These are phyloP conservation scores for Phlogophora meticulosa DNA, from an alignment of 2,888 invertebrate species.

Conservation along the genomic window DNA sequence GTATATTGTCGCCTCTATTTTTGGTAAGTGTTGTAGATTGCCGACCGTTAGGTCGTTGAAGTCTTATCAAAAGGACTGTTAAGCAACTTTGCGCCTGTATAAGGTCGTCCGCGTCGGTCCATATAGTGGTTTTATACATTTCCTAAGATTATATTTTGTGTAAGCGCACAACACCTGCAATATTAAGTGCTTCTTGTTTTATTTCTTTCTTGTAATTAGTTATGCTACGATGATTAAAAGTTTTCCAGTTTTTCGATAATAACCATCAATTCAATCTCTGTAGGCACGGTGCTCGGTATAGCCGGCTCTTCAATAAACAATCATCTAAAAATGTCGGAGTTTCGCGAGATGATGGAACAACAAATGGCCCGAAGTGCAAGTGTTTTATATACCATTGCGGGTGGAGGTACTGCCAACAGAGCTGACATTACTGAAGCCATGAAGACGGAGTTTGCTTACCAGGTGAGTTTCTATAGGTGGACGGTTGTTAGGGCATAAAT, in stretches of 20 bases:
- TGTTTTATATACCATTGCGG: constrained; percentile 85
- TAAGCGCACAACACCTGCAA: too few species aligned
- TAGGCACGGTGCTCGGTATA: constrained; percentile 92
- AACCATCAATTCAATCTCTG: not conserved
- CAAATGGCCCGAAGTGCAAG: constrained; percentile 88
- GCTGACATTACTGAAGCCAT: constrained; percentile 85
- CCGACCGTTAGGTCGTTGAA: too few species aligned
- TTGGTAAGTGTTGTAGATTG: constrained; percentile 78
- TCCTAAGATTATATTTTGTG: too few species aligned
- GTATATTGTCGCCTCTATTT: constrained; percentile 94
- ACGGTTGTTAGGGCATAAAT: not conserved
- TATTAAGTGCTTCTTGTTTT: too few species aligned
- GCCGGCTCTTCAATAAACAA: constrained; percentile 93
- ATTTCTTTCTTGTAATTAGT: too few species aligned
- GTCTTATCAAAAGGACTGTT: too few species aligned
- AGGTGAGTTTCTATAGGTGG: constrained; percentile 69
- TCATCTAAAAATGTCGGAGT: constrained; percentile 92
- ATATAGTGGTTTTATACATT: too few species aligned
- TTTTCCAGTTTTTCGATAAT: too few species aligned
- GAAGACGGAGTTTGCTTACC: constrained; percentile 87
- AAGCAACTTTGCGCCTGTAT: too few species aligned
- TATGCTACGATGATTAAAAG: too few species aligned
- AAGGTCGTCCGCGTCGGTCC: too few species aligned
- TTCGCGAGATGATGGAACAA: constrained; percentile 91
- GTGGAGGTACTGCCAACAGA: constrained; percentile 78